Conservation (phyloP, 2,888 invertebrate species). For the Tubulanus polymorphus region DNA sequence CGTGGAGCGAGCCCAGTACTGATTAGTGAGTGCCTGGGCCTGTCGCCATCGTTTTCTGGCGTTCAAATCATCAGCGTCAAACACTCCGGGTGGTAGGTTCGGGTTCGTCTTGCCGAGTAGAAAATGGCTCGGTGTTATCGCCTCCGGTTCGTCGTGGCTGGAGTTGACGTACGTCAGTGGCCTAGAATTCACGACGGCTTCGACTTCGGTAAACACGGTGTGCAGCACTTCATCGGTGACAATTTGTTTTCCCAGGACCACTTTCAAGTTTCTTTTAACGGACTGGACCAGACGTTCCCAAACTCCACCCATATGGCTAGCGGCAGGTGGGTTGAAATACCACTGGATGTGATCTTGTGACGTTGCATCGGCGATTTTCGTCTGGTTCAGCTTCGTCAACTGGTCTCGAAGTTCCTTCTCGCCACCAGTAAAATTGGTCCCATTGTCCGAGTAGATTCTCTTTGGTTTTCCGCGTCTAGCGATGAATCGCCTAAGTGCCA, state of each 20-base stretch:
- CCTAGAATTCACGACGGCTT: conserved; percentile 3
- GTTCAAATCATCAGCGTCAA: not conserved
- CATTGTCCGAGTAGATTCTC: conserved; percentile 13
- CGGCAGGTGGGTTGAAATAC: conserved; percentile 7
- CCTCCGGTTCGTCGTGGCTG: conserved; percentile 1
- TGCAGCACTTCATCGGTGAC: not conserved
- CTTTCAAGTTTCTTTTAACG: not conserved
- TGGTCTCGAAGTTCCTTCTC: conserved; percentile 3
- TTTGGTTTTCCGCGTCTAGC: conserved; percentile 1
- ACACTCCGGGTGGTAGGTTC: not conserved
- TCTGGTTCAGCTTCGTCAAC: conserved; percentile 5
- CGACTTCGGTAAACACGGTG: not conserved
- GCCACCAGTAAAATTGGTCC: conserved; percentile 19
- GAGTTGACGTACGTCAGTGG: conserved; percentile 7
- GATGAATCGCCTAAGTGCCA: not conserved
- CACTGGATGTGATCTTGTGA: conserved; percentile 4
- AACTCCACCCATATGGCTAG: conserved; percentile 4
- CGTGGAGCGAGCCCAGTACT: conserved; percentile 7
- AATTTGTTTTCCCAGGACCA: not conserved
- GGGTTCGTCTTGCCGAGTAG: conserved; percentile 18
- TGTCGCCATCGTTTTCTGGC: not conserved
- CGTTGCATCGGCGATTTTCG: not conserved
- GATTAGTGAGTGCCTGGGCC: not conserved
- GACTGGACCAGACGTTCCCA: conserved; percentile 1
- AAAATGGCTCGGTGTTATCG: conserved; percentile 35